Conservation (phyloP, 2,888 invertebrate genomes). For the Ceratothoa steindachneri region DNA sequence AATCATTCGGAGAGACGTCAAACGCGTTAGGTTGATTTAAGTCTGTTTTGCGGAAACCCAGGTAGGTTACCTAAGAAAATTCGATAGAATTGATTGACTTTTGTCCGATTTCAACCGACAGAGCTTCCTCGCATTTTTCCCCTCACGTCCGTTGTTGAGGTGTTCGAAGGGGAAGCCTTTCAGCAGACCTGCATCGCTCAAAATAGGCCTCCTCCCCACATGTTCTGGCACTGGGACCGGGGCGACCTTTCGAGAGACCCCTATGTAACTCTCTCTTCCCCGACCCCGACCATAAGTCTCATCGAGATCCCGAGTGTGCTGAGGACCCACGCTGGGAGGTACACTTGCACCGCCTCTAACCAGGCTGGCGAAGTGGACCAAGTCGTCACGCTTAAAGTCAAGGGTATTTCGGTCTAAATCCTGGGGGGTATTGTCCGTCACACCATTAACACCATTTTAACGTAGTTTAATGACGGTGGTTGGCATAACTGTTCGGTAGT, state of each 20-base stretch:
- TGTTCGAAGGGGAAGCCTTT: constrained; percentile 44
- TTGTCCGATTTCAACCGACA: constrained; percentile 20
- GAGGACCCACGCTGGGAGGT: constrained; percentile 49
- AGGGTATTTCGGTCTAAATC: constrained; percentile 50
- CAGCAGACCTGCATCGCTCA: constrained; percentile 46
- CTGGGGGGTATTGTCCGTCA: too few species aligned
- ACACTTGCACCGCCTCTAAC: constrained; percentile 50
- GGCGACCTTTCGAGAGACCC: constrained; percentile 24
- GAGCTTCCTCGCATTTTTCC: constrained; percentile 44
- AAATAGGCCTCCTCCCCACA: constrained; percentile 31
- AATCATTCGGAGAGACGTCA: too few species aligned
- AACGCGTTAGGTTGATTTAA: too few species aligned
- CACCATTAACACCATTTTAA: too few species aligned
- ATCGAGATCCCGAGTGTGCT: constrained; percentile 28
- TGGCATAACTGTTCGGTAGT: too few species aligned
- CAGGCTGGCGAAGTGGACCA: constrained; percentile 49
- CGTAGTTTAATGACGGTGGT: too few species aligned
- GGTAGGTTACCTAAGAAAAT: too few species aligned
- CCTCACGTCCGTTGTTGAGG: constrained; percentile 31
- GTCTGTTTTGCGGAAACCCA: too few species aligned
- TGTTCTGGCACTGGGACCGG: constrained; percentile 40
- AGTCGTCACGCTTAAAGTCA: constrained; percentile 49
- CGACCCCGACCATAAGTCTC: constrained; percentile 41
- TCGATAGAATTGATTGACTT: too few species aligned
- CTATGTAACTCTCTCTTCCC: constrained; percentile 33